phyloP scores from a whole-genome alignment of 2,113 vertebrate genomes.

The Turdus rufiventris region DNA sequence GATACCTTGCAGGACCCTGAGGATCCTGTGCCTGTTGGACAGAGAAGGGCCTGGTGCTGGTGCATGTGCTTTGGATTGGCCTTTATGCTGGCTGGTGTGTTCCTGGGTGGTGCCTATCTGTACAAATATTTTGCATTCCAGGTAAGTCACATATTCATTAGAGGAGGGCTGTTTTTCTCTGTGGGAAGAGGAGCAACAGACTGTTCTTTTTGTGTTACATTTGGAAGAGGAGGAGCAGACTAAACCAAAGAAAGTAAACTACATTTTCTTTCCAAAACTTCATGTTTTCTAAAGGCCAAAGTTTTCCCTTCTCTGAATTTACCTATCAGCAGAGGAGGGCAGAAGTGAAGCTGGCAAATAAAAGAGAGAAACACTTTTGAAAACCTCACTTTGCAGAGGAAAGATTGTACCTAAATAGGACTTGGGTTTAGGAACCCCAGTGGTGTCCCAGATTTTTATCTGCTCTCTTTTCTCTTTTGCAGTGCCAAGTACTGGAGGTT shows the following conservation, averaged over 20 bases:
- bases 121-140: slow-evolving; percentile 86
- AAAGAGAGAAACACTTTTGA: not conserved
- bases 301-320: not conserved
- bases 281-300: not conserved
- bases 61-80: slow-evolving; percentile 93
- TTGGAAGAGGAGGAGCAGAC: not conserved
- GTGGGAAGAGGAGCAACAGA: not conserved
- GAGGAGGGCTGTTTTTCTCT: not conserved
- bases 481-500: not conserved
- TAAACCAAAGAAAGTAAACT: not conserved
- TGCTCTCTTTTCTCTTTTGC: not conserved
- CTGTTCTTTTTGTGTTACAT: not conserved
- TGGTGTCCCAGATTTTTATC: not conserved
- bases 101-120: slow-evolving; percentile 91
- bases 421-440: not conserved
- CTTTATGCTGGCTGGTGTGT: slow-evolving; percentile 90
- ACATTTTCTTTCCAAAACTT: not conserved
- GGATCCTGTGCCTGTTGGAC: slow-evolving; percentile 74
- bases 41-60: slow-evolving; percentile 91
- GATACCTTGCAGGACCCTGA: slow-evolving; percentile 79
- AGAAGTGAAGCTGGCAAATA: not conserved
- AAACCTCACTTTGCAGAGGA: not conserved
- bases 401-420: not conserved
- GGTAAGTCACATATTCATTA: slow-evolving; percentile 68
- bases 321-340: not conserved